Evolutionary conservation across 2,113 vertebrate species (phyloP), one percentile per base, ranked within the genome.

Genomic region (Bubo bubo): DNA sequence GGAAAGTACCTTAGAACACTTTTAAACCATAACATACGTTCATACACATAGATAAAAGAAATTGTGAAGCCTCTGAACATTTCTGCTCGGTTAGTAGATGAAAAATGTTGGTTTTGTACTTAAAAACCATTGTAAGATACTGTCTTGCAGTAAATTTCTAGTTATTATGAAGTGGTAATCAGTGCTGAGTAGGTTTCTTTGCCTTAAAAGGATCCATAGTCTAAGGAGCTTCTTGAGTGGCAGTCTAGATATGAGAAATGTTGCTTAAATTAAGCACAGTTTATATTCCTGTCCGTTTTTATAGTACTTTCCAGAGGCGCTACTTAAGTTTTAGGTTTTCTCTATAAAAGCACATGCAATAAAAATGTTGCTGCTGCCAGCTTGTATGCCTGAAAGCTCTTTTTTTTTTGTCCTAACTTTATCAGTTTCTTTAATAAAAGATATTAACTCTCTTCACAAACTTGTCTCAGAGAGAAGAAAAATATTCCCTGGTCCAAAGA

Each of bases 351-450:
- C 27, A 49, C 67, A 62, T 16, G 32, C 62, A 93, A 90, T 88
- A 92, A 93, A 94, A 94, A 28, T 20, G 24, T 73, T 74, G 43
- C 84, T 70, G 84, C 77, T 0, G 1, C 80, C 68, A 93, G 83
- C 83, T 70, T 89, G 53, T 88, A 83, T 76, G 74, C 71, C 74
- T 95, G 91, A 90, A 90, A 90, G 75, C n/a, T 85, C 55, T 63
- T 53, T 43, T 41, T 26, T 89, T 91, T 89, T 86, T 24, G 35
- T 63, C 66, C 60, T 79, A 93, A 79, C 89, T 90, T 76, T 39
- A 92, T 94, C 89, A 93, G 58, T 58, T 92, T 83, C 67, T 88
- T 91, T 91, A 86, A 94, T 86, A 83, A 94, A 94, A 95, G 34
- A 70, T 96, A 94, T 76, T 83, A 83, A 73, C 49, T 83, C 14